Evolutionary conservation across 2,113 vertebrate genomes (phyloP), one percentile per base, ranked within the genome.

Genomic region (Crotalus tigris): DNA sequence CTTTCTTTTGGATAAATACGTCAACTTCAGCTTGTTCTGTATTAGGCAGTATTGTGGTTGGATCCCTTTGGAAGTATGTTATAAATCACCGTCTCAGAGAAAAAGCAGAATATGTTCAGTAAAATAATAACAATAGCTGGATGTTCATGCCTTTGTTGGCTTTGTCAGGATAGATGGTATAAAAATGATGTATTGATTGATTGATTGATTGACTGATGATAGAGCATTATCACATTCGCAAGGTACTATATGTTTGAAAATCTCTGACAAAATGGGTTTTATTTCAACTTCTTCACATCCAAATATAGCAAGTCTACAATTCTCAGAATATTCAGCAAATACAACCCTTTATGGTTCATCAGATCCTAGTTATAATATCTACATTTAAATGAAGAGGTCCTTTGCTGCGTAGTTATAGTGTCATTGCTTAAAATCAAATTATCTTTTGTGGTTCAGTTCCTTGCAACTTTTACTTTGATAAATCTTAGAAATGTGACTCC

Each of bases 401-500:
- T 29, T 26, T 26, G 49, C 44, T 90, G 39, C 69, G 92, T 69
- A 89, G 87, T 21, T 93, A 39, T 53, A 88, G 3, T 1, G 90
- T 49, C 9, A 11, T 1, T 61, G 69, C 75, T 6, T 81, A 17
- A 26, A 81, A 87, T 87, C 8, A 51, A 61, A 5, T 12, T 59
- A 21, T 33, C 44, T 61, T 87, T 86, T 39, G 64, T 94, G 85
- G 55, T 2, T 4, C n/a, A 39, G 88, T 23, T 58, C 1, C n/a
- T 39, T 57, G 87, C 95, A 94, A 89, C 7, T 8, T 39, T 91
- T 89, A 88, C 57, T 92, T 91, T 21, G 51, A 87, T 15, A 39
- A 57, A 90, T 90, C 90, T 89, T 54, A 90, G 93, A 94, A 87
- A 81, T 85, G 17, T 93, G 85, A 91, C 75, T 91, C 53, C 26